Base-by-base conservation (phyloP, 1,140 invertebrate species). In the Planococcus citri region DNA sequence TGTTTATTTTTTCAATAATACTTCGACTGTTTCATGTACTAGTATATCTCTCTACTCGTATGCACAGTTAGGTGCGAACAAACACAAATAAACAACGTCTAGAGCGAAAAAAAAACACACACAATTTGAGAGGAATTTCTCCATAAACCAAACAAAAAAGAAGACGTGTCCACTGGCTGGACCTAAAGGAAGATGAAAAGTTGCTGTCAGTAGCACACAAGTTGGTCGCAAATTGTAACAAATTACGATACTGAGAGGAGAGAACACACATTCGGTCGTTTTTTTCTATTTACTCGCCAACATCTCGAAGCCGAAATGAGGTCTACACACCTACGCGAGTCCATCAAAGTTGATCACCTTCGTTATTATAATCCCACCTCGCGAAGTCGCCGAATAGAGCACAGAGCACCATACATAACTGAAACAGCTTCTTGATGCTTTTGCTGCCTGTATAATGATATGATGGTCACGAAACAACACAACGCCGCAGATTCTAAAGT, bases 1-100 rank as follows among this genome's bases (percentile, higher is more conserved):
- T 51, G 41, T 51, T 51, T 51, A 51, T 51, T 51, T 51, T 51
- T 20, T 51, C 41, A 51, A 51, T 33, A n/a, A n/a, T n/a, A n/a
- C 41, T 51, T 51, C 41, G 6, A 9, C 41, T 51, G 29, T 33
- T 33, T 33, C 29, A 33, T 33, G 6, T 20, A n/a, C n/a, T n/a
- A n/a, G n/a, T n/a, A n/a, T n/a, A n/a, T n/a, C n/a, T n/a, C n/a
- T n/a, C n/a, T n/a, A n/a, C n/a, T n/a, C n/a, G n/a, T n/a, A n/a
- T n/a, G n/a, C 10, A 20, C 33, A 51, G 41, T 17, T 51, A 51
- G 41, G 41, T 51, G 41, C 41, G 41, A 51, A 51, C 17, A 51
- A 51, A 51, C 17, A 51, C 41, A 51, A 51, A n/a, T n/a, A n/a
- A n/a, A n/a, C n/a, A n/a, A n/a, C n/a, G n/a, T n/a, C n/a, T n/a